Evolutionary conservation across 1,140 invertebrate species (phyloP).

Genomic region (Venturia canescens): DNA sequence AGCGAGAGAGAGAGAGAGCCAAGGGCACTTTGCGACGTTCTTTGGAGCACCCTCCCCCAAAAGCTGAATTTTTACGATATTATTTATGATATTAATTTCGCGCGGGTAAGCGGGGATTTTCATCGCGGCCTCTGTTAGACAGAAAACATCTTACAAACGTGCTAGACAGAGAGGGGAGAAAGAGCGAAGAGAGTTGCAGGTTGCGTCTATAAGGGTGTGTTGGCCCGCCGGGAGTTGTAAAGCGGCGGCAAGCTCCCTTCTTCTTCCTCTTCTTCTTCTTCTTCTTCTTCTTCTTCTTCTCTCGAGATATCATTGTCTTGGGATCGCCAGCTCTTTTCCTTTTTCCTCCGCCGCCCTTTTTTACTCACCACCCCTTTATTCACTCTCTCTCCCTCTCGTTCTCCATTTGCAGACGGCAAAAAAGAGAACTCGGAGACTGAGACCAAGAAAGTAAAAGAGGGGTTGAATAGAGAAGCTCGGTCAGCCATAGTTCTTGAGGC

Average conservation of each 20-base stretch:
- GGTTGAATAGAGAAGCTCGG: slow-evolving; percentile 72
- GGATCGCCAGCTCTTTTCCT: slow-evolving; percentile 50
- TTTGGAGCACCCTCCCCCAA: slow-evolving; percentile 12
- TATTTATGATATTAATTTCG: slow-evolving; percentile 79
- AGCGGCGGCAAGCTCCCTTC: slow-evolving; percentile 59
- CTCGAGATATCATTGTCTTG: slow-evolving; percentile 76
- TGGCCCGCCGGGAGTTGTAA: slow-evolving; percentile 74
- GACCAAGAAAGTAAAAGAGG: slow-evolving; percentile 19
- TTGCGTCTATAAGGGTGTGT: slow-evolving; percentile 25
- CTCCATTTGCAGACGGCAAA: slow-evolving; percentile 58
- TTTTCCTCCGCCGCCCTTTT: neutral
- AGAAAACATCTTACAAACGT: neutral
- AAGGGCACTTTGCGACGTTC: slow-evolving; percentile 41
- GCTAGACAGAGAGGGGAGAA: neutral
- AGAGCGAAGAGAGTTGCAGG: neutral
- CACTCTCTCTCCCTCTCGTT: slow-evolving; percentile 7
- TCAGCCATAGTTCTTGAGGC: slow-evolving; percentile 48
- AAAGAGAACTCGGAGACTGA: slow-evolving; percentile 68
- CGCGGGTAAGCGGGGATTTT: slow-evolving; percentile 56
- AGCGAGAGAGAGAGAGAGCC: slow-evolving; percentile 13
- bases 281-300: slow-evolving; percentile 44
- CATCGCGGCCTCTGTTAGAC: slow-evolving; percentile 8
- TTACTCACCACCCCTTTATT: slow-evolving; percentile 16
- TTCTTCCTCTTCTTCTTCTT: slow-evolving; percentile 41
- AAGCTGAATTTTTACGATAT: slow-evolving; percentile 74